phyloP scores from a whole-genome alignment of 2,888 invertebrate genomes.

The Pristionchus japonicus region DNA sequence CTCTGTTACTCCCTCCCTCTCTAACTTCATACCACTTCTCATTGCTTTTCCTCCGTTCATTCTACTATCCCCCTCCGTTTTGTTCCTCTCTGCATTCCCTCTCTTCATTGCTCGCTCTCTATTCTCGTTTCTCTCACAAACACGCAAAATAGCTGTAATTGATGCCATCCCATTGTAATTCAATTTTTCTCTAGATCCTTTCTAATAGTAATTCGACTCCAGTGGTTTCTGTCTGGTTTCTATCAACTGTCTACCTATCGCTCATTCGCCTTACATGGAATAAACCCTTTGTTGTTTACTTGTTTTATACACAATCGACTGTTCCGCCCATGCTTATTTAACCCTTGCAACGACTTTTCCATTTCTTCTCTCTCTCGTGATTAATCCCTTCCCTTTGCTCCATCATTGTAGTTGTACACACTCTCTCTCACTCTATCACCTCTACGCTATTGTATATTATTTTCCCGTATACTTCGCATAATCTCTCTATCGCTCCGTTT shows the following conservation, averaged over 20 bases:
- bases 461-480: neutral
- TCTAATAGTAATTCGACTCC: neutral
- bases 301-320: neutral
- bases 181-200: neutral
- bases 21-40: slow-evolving; percentile 29
- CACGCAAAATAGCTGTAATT: slow-evolving; percentile 33
- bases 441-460: neutral
- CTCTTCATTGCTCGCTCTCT: neutral
- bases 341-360: slow-evolving; percentile 27
- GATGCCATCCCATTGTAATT: slow-evolving; percentile 38
- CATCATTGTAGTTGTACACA: neutral
- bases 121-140: slow-evolving; percentile 11
- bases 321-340: slow-evolving; percentile 28
- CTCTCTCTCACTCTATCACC: neutral
- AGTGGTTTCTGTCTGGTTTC: neutral
- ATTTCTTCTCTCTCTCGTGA: neutral
- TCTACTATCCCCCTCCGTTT: neutral
- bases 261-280: neutral
- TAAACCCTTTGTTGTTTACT: neutral
- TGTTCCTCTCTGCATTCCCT: neutral
- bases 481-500: neutral
- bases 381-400: neutral
- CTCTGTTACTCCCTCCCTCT: neutral
- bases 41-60: slow-evolving; percentile 18
- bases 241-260: neutral